These are phyloP conservation scores for Ladona fulva DNA, from an alignment of 1,140 invertebrate species.

Conservation along the genomic window DNA sequence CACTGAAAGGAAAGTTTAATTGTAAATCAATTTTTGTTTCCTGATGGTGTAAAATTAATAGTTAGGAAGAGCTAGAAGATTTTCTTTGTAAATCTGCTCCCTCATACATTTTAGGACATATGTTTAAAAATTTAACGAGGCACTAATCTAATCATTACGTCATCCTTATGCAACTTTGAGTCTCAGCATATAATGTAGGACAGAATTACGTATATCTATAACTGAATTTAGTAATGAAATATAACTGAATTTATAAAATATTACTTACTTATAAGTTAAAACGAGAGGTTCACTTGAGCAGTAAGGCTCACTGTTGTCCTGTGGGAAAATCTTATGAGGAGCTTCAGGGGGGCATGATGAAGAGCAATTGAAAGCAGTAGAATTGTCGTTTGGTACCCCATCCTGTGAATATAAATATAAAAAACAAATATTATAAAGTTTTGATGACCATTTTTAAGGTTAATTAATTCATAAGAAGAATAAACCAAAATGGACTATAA, in stretches of 20 bases:
- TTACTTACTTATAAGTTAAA: not conserved
- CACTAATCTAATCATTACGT: too few species aligned
- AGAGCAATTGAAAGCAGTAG: slow-evolving; percentile 76
- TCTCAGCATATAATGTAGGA: too few species aligned
- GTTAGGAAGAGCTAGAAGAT: too few species aligned
- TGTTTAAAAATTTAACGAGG: too few species aligned
- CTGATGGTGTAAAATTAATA: too few species aligned
- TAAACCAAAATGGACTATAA: not conserved
- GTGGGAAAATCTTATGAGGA: slow-evolving; percentile 67
- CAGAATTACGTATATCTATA: too few species aligned
- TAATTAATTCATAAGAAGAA: not conserved
- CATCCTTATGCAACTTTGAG: too few species aligned
- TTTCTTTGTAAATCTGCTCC: too few species aligned
- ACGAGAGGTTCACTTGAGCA: slow-evolving; percentile 55
- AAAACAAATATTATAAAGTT: not conserved
- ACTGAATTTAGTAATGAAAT: too few species aligned
- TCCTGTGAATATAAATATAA: slow-evolving; percentile 35
- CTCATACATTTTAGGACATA: too few species aligned
- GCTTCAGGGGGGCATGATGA: slow-evolving; percentile 66
- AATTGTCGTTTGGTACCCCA: slow-evolving; percentile 42
- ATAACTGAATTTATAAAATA: too few species aligned
- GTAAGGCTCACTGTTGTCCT: slow-evolving; percentile 61
- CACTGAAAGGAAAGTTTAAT: slow-evolving; percentile 24
- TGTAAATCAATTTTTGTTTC: too few species aligned
- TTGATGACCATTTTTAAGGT: not conserved